Conservation (phyloP, 2,888 invertebrate genomes). For the Drosophila yooni region DNA sequence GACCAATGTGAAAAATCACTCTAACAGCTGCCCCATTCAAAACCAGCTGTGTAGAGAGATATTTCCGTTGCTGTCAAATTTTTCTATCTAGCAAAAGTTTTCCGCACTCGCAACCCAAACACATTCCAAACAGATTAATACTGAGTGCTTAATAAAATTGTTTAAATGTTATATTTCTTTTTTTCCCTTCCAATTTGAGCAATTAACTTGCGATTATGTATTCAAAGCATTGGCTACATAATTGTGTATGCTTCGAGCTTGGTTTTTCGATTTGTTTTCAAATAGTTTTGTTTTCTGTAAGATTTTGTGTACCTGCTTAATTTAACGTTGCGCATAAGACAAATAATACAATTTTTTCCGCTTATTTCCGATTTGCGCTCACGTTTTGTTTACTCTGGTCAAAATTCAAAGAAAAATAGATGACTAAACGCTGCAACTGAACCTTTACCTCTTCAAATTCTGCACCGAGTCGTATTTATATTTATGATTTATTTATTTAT, state of each 20-base stretch:
- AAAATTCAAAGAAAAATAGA: slow-evolving; percentile 33
- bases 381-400: slow-evolving; percentile 44
- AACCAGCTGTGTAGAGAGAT: slow-evolving; percentile 32
- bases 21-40: slow-evolving; percentile 24
- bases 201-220: slow-evolving; percentile 52
- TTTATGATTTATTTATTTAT: too few species aligned
- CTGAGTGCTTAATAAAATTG: slow-evolving; percentile 42
- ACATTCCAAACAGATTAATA: slow-evolving; percentile 48
- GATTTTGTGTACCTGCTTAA: slow-evolving; percentile 31
- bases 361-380: slow-evolving; percentile 57
- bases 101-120: slow-evolving; percentile 22
- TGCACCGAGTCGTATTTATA: background rate
- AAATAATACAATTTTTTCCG: slow-evolving; percentile 41
- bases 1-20: slow-evolving; percentile 19
- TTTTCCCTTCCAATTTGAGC: slow-evolving; percentile 20
- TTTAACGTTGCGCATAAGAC: slow-evolving; percentile 56
- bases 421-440: slow-evolving; percentile 34
- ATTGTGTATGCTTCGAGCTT: slow-evolving; percentile 21
- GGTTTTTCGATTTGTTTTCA: slow-evolving; percentile 44
- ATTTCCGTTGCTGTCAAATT: slow-evolving; percentile 60
- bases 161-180: slow-evolving; percentile 6
- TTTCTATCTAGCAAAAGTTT: slow-evolving; percentile 51
- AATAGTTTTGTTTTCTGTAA: slow-evolving; percentile 13
- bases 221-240: slow-evolving; percentile 19
- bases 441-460: slow-evolving; percentile 22